Evolutionary conservation across 2,888 invertebrate genomes (phyloP).

Genomic region (Lissocephala sabroskyi): DNA sequence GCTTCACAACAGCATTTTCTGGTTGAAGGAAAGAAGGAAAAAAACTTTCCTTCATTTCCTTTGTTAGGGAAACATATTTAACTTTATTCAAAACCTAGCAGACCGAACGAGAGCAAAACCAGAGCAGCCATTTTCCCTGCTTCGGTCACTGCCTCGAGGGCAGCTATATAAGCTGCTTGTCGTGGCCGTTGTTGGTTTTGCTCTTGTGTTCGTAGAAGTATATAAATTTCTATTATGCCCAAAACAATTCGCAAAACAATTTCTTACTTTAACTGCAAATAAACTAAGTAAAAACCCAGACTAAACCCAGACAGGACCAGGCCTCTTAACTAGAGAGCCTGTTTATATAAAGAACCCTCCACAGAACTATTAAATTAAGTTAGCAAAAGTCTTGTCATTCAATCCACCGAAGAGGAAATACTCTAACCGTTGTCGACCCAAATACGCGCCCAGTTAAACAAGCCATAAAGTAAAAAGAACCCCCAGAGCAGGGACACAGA

Average conservation of each 20-base stretch:
- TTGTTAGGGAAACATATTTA: slow-evolving; percentile 4
- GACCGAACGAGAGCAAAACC: too few species aligned
- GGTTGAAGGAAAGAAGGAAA: not conserved
- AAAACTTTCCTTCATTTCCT: not conserved
- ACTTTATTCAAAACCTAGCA: not conserved
- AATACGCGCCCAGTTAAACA: not conserved
- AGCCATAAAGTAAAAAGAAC: not conserved
- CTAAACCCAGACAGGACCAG: not conserved
- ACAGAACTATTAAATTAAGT: too few species aligned
- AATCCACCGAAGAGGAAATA: too few species aligned
- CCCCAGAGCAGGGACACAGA: not conserved
- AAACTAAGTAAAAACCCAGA: slow-evolving; percentile 16
- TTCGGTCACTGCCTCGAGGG: too few species aligned
- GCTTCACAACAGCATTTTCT: too few species aligned
- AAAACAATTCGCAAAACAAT: slow-evolving; percentile 45
- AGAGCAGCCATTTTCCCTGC: not conserved
- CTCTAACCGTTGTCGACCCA: too few species aligned
- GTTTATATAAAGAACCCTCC: not conserved
- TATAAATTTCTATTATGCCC: slow-evolving; percentile 37
- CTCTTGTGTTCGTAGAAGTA: not conserved
- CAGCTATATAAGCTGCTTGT: too few species aligned
- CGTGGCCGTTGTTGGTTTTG: too few species aligned
- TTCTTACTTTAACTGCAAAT: slow-evolving; percentile 16
- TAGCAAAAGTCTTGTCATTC: too few species aligned
- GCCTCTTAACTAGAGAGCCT: not conserved